Base-by-base conservation (phyloP, 1,140 invertebrate genomes). In the Dryas iulia region DNA sequence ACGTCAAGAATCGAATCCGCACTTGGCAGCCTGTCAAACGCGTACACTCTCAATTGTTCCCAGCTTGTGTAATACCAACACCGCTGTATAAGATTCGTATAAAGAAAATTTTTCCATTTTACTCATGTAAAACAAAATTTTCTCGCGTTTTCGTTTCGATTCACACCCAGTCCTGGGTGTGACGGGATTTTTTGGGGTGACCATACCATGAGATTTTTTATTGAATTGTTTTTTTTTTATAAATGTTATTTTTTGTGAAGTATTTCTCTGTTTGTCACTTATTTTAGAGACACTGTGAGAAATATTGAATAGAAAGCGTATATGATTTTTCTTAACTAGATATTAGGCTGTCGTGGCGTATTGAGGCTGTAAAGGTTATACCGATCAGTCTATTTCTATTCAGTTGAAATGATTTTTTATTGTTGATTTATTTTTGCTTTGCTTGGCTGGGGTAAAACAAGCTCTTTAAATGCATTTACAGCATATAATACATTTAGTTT, bases 61-160 rank as follows among this genome's bases (percentile, higher is more conserved):
- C 58, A 68, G 73, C 61, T 68, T n/a, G n/a, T n/a, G n/a, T n/a
- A n/a, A n/a, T n/a, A n/a, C n/a, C n/a, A n/a, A 24, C 62, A 59
- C 57, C 39, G 39, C 31, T 25, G 59, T 68, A 54, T 73, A 72
- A 73, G 76, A 74, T 63, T 76, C 72, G 72, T 76, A 72, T 76
- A 77, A 82, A 77, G 72, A 76, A 82, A 83, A 81, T 84, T 86
- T 84, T 81, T 54, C 53, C 86, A 80, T 87, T 90, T 87, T 87
- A 82, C 77, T 74, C 84, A 80, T 90, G 86, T 90, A 85, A 83
- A 90, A 90, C 86, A 87, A 87, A 90, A 90, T 85, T 87, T 83
- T 76, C 78, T 74, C 81, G 81, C 81, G 77, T 83, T 80, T 83
- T 79, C 80, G 75, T 85, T 81, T 74, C 78, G 80, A 83, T 83